Evolutionary conservation across 1,140 invertebrate species (phyloP).

Genomic region (Aphelenchoides avenae): DNA sequence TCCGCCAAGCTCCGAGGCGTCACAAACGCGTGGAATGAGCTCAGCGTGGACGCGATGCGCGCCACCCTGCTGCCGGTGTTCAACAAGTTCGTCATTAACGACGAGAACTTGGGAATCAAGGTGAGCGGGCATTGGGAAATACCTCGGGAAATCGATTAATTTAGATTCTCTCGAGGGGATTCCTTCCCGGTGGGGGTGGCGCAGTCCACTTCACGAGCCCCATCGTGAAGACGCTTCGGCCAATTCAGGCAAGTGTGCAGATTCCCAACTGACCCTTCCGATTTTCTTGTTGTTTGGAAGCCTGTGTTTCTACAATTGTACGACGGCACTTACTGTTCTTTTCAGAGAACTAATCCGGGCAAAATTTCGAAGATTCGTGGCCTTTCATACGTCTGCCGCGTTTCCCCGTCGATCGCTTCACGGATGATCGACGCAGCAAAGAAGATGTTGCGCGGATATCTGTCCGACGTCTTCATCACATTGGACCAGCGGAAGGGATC

Average conservation of each 20-base stretch:
- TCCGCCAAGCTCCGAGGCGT: constrained; percentile 77
- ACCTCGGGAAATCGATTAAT: no score
- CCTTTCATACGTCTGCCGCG: constrained; percentile 73
- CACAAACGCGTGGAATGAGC: constrained; percentile 71
- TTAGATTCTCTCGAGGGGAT: constrained; percentile 71
- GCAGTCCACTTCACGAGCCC: constrained; percentile 84
- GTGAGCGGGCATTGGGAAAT: constrained; percentile 65
- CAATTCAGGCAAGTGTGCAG: constrained; percentile 65
- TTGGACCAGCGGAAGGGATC: constrained; percentile 82
- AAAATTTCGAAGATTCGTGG: constrained; percentile 91
- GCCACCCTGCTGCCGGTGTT: constrained; percentile 57
- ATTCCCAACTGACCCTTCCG: no score
- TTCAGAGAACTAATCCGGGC: constrained; percentile 69
- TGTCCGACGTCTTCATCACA: constrained; percentile 91
- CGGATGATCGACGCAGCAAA: constrained; percentile 87
- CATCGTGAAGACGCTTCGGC: constrained; percentile 67
- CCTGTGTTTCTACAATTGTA: neutral
- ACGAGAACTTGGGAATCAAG: constrained; percentile 80
- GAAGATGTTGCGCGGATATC: constrained; percentile 79
- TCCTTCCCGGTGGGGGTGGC: constrained; percentile 80
- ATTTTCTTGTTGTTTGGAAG: constrained; percentile 10
- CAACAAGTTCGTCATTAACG: constrained; percentile 73
- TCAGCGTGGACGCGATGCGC: constrained; percentile 56
- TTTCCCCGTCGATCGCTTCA: constrained; percentile 60
- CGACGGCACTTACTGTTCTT: neutral